These are phyloP conservation scores for Phortica okadai DNA, from an alignment of 2,888 invertebrate genomes.

Conservation along the genomic window DNA sequence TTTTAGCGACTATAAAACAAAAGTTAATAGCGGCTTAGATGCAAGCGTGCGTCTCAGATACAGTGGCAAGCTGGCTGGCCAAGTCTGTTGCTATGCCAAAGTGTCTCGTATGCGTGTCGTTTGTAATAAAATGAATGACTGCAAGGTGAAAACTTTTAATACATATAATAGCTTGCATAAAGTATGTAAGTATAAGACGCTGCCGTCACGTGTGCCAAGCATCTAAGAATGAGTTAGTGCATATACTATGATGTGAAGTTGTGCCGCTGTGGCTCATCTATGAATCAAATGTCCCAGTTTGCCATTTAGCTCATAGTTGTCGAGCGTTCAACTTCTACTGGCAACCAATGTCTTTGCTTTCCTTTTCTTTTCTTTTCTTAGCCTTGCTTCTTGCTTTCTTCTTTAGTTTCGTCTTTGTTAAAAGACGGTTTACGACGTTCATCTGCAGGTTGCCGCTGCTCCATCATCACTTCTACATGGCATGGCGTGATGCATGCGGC, in stretches of 20 bases:
- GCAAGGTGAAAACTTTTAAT: conserved; percentile 65
- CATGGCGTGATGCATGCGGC: neutral
- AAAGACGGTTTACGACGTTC: conserved; percentile 31
- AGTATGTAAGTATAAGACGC: conserved; percentile 52
- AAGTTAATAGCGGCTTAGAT: conserved; percentile 61
- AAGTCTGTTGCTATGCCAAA: neutral
- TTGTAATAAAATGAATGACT: conserved; percentile 62
- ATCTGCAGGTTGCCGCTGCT: conserved; percentile 34
- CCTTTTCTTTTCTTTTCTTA: neutral
- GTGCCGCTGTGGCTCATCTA: conserved; percentile 37
- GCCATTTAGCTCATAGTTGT: conserved; percentile 64
- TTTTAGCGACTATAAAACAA: conserved; percentile 61
- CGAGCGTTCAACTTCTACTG: neutral
- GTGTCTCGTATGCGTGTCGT: conserved; percentile 51
- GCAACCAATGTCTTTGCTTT: neutral
- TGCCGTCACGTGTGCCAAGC: conserved; percentile 34
- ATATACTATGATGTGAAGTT: conserved; percentile 59
- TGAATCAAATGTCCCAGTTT: conserved; percentile 67
- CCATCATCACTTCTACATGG: neutral
- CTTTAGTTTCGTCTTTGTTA: conserved; percentile 34
- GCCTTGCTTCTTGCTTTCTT: conserved; percentile 21
- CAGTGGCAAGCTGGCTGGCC: conserved; percentile 12
- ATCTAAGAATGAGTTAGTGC: neutral
- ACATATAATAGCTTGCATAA: conserved; percentile 65
- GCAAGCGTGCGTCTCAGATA: conserved; percentile 14